Base-by-base conservation (phyloP, 1,140 invertebrate genomes). In the Drosophila rufa region DNA sequence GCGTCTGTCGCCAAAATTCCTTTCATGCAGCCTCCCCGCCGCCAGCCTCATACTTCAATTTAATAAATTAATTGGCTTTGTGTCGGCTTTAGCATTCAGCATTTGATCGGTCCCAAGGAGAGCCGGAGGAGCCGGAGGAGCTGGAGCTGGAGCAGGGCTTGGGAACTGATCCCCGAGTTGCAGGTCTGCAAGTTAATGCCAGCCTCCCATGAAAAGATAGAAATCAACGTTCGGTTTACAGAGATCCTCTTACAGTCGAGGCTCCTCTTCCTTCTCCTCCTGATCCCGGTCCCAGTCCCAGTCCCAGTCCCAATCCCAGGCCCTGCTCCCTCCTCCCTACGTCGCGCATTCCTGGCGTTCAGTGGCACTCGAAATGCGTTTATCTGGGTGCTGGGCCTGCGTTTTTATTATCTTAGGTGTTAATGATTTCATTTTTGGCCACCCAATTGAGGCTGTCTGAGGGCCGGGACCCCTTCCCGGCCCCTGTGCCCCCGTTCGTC, bases 1-100 rank as follows among this genome's bases (percentile, higher is more conserved):
- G 81, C 84, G 83, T 89, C 89, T 91, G 89, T 91, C 89, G 89
- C 89, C 79, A 91, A 91, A 91, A 91, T 91, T 90, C 89, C 82
- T 91, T 79, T 91, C 83, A 84, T 81, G 74, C 78, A 58, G 17
- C 36, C 19, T 7, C n/a, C 11, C 12, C 47, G n/a, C 36, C 30
- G 15, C 25, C 55, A n/a, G 57, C 80, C 73, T 84, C 86, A 92
- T 92, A 90, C 91, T 87, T 92, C 91, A 92, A 92, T 92, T 92
- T 92, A 92, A 92, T 92, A 92, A 92, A 92, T 92, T 92, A 92
- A 92, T 92, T 92, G 91, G 91, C 91, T 92, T 83, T 91, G 81
- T 77, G 79, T 79, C 90, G 85, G 75, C 75, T 86, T 60, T 57
- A 67, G 69, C 53, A 47, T 73, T 73, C 64, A 50, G 58, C 48